Evolutionary conservation across 1,140 invertebrate genomes (phyloP), one percentile per base, ranked within the genome.

Genomic region (Magallana gigas): DNA sequence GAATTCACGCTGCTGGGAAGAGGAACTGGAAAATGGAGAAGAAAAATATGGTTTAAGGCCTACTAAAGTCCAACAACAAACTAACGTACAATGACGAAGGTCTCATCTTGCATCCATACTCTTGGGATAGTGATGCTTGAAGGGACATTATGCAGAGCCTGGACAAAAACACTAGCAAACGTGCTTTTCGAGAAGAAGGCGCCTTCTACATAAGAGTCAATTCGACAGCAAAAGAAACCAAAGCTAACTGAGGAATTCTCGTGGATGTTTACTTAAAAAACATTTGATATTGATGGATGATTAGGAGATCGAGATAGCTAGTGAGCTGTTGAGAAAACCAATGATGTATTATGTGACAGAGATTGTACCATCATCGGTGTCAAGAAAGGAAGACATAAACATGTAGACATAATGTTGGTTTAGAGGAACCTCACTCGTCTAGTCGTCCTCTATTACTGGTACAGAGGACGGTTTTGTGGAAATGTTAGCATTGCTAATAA

Each of bases 11-110:
- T 82, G 29, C 56, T 14, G 80, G 56, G 12, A 82, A 82, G 7
- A 82, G 56, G 80, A 82, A 82, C 36, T 82, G 80, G 48, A 29
- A 1, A 56, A 9, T 6, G 14, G 80, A 82, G n/a, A 82, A 82
- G 80, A 82, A 58, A n/a, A 58, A 58, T 3, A 57, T 57, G 80
- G 80, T 82, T 56, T 56, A 8, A 23, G n/a, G 56, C 11, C 1
- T 82, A 7, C 29, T 82, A 9, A 82, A 57, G 18, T 57, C 12
- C n/a, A 82, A 57, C 9, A 9, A 64, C 18, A 64, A 64, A 64
- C 18, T 64, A 14, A 64, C 16, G 60, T 64, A 12, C 60, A 64
- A 14, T 64, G 60, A 64, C 18, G 60, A 18, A 6, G 60, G 60
- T 62, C 14, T 62, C 60, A 64, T 64, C 60, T 16, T 12, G 14